Evolutionary conservation across 1,140 invertebrate genomes (phyloP).

Genomic region (Frieseomelitta varia): DNA sequence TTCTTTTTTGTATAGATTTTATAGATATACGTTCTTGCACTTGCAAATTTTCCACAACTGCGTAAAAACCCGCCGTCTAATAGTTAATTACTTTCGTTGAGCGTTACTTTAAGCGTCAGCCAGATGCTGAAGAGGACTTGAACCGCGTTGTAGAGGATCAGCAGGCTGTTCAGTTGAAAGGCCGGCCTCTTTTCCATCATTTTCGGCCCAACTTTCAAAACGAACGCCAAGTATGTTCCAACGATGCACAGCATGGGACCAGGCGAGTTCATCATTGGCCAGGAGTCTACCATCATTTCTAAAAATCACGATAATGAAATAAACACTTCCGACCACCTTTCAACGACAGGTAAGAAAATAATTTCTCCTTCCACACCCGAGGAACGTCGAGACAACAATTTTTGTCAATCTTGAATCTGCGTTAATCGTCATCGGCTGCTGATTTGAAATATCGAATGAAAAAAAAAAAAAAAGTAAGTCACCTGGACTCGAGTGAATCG

Average conservation of each 20-base stretch:
- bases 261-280: constrained; percentile 88
- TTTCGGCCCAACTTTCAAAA: constrained; percentile 87
- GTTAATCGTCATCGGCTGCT: not conserved
- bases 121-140: constrained; percentile 87
- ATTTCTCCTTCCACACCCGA: not conserved
- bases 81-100: not conserved
- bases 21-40: too few species aligned
- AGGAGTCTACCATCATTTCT: constrained; percentile 86
- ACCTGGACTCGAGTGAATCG: not conserved
- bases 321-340: not conserved
- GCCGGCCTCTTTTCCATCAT: constrained; percentile 87
- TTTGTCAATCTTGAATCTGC: not conserved
- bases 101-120: constrained; percentile 83
- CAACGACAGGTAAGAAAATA: not conserved
- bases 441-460: not conserved
- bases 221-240: constrained; percentile 85
- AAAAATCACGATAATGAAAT: constrained; percentile 10
- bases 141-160: constrained; percentile 88
- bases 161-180: constrained; percentile 84
- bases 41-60: too few species aligned
- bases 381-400: not conserved
- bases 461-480: not conserved
- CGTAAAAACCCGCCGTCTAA: too few species aligned
- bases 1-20: too few species aligned
- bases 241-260: constrained; percentile 86